These are phyloP conservation scores for Ptilorrhoa leucosticta DNA, from an alignment of 2,113 vertebrate genomes.

Conservation along the genomic window DNA sequence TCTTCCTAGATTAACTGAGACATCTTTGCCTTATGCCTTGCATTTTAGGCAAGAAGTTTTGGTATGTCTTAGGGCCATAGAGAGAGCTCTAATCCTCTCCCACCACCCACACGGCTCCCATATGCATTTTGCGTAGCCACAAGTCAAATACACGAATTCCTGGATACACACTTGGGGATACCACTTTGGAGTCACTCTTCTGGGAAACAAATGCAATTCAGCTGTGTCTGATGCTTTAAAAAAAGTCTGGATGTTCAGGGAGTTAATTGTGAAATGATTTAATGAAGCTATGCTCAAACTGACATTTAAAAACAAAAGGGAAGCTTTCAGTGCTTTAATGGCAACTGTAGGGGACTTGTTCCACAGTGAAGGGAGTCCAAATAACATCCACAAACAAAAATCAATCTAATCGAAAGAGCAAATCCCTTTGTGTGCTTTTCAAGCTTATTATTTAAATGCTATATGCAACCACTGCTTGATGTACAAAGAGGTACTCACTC, in stretches of 20 bases:
- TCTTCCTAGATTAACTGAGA: conserved; percentile 7
- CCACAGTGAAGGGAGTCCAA: conserved; percentile 58
- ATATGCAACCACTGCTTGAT: conserved; percentile 9
- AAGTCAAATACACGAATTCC: conserved; percentile 59
- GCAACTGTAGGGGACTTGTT: conserved; percentile 66
- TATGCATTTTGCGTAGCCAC: conserved; percentile 59
- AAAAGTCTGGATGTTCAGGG: conserved; percentile 58
- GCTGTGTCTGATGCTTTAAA: conserved; percentile 46
- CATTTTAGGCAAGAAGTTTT: conserved; percentile 4
- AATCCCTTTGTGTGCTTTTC: conserved; percentile 62
- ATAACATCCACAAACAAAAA: conserved; percentile 68
- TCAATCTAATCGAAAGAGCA: conserved; percentile 66
- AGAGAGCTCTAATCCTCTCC: conserved; percentile 48
- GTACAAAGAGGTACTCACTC: neutral
- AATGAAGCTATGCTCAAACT: conserved; percentile 65
- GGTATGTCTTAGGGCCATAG: conserved; percentile 1
- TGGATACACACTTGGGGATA: conserved; percentile 53
- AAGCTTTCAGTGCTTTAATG: conserved; percentile 67
- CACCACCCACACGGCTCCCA: conserved; percentile 59
- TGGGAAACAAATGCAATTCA: conserved; percentile 59
- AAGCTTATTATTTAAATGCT: conserved; percentile 64
- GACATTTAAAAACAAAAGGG: conserved; percentile 68
- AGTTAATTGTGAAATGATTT: conserved; percentile 67
- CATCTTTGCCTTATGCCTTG: neutral
- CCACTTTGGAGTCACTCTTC: conserved; percentile 57